Base-by-base conservation (phyloP, 2,113 vertebrate genomes). In the Phrynocephalus versicolor region DNA sequence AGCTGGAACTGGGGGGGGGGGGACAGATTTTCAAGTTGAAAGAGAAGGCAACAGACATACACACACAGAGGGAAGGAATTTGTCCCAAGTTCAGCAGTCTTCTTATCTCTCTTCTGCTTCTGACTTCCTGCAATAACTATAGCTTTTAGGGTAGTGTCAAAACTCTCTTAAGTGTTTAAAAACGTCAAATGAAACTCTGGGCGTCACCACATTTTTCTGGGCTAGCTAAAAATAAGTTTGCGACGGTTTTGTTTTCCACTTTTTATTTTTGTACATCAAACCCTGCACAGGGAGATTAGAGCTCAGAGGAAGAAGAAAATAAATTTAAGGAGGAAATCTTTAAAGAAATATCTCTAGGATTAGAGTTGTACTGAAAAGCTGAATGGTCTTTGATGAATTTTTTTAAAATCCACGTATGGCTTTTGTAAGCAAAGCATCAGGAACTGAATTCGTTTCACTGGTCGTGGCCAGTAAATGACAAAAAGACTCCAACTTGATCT, bases 231-330 rank as follows among this genome's bases (percentile, higher is more conserved):
- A 89, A 91, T 92, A 94, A 92, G 78, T 90, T 92, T 88, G 89
- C 87, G 87, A 27, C 77, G 75, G 77, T n/a, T 82, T n/a, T 64
- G 71, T 90, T 85, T 51, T 51, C 10, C 45, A 51, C 88, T 27
- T 23, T 73, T 37, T 70, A 81, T 92, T 88, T 89, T 90, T 18
- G 14, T 13, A 64, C 55, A 87, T 76, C 57, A 82, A 57, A 72
- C 73, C 58, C 2, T 95, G 95, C 82, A 83, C 79, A 78, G 69
- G 45, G 89, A 94, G 95, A 96, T 93, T 94, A 96, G 94, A 85
- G 85, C 72, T 30, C 12, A 77, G 60, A 89, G 91, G 94, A 94
- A 94, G 86, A 3, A 83, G 81, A 83, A 84, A 93, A 90, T 89
- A 71, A 82, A 85, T 82, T 33, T 69, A 27, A 5, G 37, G 25